Evolutionary conservation across 1,140 invertebrate species (phyloP), one percentile per base, ranked within the genome.

Genomic region (Battus philenor): DNA sequence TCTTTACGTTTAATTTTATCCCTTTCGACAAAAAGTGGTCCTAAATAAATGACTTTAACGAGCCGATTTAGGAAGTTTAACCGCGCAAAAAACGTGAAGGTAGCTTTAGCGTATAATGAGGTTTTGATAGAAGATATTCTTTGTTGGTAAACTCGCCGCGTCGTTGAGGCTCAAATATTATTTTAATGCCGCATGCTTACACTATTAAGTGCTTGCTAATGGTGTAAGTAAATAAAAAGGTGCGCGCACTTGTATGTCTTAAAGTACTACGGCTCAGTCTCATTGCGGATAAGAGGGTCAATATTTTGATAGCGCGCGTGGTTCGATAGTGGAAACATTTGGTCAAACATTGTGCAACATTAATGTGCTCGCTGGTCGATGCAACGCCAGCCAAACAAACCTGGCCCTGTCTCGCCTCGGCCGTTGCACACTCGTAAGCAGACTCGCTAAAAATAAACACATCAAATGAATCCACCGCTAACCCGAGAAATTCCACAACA

Each of bases 281-380:
- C 66, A 57, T 67, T 69, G 73, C 60, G 66, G 64, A 74, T 76
- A 64, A 80, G 74, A 77, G 76, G 59, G 69, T 82, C 78, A 82
- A 84, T 84, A 82, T 84, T 84, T 77, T 84, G 78, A 80, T 82
- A 81, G 74, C 47, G 56, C 70, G 71, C 68, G 71, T 74, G 75
- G 68, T 72, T 46, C 54, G 65, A 65, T 60, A 59, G 51, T 78
- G 52, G 69, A 63, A 75, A 79, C 78, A 79, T 82, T 68, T 81
- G 78, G 68, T 69, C 67, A 79, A 79, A 79, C 67, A 83, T 83
- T 83, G 72, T 68, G 79, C 68, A 77, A 79, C 46, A 47, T 39
- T 44, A 39, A 59, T 64, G 56, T 72, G 46, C 55, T 43, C 67
- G 59, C 71, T 77, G 64, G 66, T 68, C 67, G 61, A 59, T 59